Conservation (phyloP, 1,140 invertebrate genomes). For the Drusus annulatus region DNA sequence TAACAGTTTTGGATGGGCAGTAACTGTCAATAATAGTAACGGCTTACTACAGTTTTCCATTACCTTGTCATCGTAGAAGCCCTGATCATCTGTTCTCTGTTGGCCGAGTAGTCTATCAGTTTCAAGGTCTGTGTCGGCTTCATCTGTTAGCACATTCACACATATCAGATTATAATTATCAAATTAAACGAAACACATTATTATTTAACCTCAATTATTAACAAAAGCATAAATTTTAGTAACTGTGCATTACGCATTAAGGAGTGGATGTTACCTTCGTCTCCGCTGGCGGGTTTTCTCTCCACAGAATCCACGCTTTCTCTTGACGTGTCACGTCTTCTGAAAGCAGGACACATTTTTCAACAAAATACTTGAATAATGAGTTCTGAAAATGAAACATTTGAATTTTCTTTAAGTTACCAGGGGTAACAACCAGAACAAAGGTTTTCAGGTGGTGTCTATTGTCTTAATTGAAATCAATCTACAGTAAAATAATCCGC, state of each 20-base stretch:
- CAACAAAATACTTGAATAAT: not conserved
- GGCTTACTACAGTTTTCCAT: not conserved
- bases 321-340: constrained; percentile 69
- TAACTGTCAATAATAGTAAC: no score
- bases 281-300: constrained; percentile 67
- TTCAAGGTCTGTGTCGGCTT: constrained; percentile 91
- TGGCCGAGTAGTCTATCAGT: constrained; percentile 91
- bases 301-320: constrained; percentile 69
- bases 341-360: constrained; percentile 60
- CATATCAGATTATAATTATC: constrained; percentile 41
- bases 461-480: no score
- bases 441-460: no score
- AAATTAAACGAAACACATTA: not conserved
- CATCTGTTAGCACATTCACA: constrained; percentile 72
- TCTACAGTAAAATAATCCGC: no score
- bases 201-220: not conserved
- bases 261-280: constrained; percentile 64
- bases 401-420: no score
- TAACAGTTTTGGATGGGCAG: no score
- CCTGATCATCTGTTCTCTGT: constrained; percentile 90
- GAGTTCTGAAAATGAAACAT: no score
- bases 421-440: no score
- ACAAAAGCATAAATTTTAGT: not conserved
- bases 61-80: constrained; percentile 90
- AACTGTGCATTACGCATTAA: no score